A percentile compares a stretch with the other conserved stretches of the same genome.
Evolutionary conservation across 2,888 invertebrate species (phyloP).

Genomic region (Hetaerina titia): DNA sequence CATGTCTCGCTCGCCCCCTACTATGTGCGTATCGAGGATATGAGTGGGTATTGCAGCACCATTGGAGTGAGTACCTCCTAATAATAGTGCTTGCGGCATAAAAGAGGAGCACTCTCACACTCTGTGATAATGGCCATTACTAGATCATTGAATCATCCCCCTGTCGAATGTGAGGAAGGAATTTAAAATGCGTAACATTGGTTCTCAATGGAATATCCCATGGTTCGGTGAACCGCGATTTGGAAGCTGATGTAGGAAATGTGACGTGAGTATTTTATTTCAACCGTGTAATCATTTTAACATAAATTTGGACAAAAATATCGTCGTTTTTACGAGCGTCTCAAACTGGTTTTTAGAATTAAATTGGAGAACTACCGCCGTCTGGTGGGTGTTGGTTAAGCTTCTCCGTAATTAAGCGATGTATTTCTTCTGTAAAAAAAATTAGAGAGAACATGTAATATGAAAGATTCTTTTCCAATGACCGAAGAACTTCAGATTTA

Average conservation of each 20-base stretch:
- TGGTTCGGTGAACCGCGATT: neutral
- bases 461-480: too few species aligned
- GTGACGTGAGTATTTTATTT: neutral
- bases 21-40: neutral
- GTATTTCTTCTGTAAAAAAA: too few species aligned
- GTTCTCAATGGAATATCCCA: neutral
- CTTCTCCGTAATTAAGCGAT: too few species aligned
- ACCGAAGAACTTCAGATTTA: too few species aligned
- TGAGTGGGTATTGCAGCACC: slow-evolving; percentile 1
- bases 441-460: too few species aligned
- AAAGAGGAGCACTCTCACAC: neutral
- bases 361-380: too few species aligned
- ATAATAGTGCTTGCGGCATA: slow-evolving; percentile 15
- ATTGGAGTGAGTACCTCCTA: neutral
- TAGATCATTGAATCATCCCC: slow-evolving; percentile 6
- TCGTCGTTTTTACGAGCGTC: too few species aligned
- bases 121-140: neutral
- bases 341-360: too few species aligned
- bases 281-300: too few species aligned
- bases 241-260: neutral
- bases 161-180: neutral
- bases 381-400: too few species aligned
- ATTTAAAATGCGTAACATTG: neutral
- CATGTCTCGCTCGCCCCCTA: neutral
- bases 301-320: too few species aligned